Evolutionary conservation across 2,888 invertebrate genomes (phyloP).

Genomic region (Blastobasis adustella): DNA sequence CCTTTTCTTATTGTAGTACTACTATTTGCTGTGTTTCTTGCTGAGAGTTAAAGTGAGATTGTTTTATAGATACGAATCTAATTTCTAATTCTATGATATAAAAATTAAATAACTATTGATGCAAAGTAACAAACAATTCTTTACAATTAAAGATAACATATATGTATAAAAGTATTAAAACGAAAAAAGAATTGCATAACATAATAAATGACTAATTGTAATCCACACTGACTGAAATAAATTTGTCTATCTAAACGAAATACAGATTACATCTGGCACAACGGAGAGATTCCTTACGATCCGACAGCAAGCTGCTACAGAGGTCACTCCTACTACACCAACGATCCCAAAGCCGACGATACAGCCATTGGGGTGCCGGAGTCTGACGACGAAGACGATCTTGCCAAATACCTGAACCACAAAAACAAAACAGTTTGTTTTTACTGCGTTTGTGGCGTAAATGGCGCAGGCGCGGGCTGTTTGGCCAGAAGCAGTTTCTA

Average conservation of each 20-base stretch:
- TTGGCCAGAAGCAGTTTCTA: constrained; percentile 36
- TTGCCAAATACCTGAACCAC: constrained; percentile 30
- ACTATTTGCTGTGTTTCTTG: no score
- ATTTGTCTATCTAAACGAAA: not conserved
- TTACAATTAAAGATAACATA: no score
- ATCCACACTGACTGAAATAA: no score
- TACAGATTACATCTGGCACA: constrained; percentile 60
- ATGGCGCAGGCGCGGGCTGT: constrained; percentile 32
- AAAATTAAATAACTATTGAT: no score
- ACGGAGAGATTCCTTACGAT: constrained; percentile 56
- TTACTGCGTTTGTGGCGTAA: constrained; percentile 47
- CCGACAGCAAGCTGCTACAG: constrained; percentile 40
- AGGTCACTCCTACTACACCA: constrained; percentile 51
- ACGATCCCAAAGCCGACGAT: constrained; percentile 37
- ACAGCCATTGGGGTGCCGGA: constrained; percentile 33
- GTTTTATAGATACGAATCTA: no score
- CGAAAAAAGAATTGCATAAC: no score
- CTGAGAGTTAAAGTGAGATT: no score
- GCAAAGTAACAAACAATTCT: no score
- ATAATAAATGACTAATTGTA: no score
- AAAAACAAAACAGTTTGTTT: constrained; percentile 30
- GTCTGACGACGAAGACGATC: constrained; percentile 22
- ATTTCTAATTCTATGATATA: no score
- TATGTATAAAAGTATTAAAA: no score
- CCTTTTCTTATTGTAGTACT: no score